Conservation (phyloP, 1,140 invertebrate species). For the Drosophila neocordata region DNA sequence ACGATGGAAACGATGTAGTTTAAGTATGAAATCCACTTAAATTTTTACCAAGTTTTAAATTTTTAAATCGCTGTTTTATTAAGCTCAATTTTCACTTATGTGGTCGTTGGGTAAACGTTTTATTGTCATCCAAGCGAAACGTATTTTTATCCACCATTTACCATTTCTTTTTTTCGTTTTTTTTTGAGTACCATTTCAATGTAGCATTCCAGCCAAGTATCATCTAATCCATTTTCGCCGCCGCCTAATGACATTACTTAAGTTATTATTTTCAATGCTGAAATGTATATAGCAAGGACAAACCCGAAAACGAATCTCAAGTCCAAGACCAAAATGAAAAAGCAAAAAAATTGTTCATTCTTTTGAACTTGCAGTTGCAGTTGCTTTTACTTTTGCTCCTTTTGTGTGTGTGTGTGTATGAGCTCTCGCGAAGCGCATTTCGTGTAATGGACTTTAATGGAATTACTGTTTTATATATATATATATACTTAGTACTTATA, state of each 20-base stretch:
- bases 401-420: slow-evolving; percentile 16
- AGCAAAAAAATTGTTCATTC: slow-evolving; percentile 45
- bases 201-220: slow-evolving; percentile 25
- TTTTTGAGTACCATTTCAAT: slow-evolving; percentile 20
- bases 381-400: slow-evolving; percentile 25
- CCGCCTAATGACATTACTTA: slow-evolving; percentile 77
- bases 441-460: slow-evolving; percentile 79
- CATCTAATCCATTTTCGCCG: slow-evolving; percentile 71
- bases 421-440: slow-evolving; percentile 57
- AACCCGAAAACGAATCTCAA: slow-evolving; percentile 21
- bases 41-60: not conserved
- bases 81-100: too few relatives aligned
- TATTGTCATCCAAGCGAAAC: not conserved
- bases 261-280: slow-evolving; percentile 77
- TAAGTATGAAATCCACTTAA: too few relatives aligned
- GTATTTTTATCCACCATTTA: not conserved
- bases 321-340: slow-evolving; percentile 54
- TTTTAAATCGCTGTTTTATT: not conserved
- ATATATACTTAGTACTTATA: slow-evolving; percentile 13
- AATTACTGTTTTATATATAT: slow-evolving; percentile 76
- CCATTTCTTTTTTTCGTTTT: not conserved
- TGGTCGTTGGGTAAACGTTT: not conserved
- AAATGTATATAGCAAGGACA: slow-evolving; percentile 69
- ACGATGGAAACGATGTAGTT: too few relatives aligned
- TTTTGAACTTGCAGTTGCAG: slow-evolving; percentile 42